phyloP scores from a whole-genome alignment of 2,797 vertebrate species.

The Rhyacichthys aspro region DNA sequence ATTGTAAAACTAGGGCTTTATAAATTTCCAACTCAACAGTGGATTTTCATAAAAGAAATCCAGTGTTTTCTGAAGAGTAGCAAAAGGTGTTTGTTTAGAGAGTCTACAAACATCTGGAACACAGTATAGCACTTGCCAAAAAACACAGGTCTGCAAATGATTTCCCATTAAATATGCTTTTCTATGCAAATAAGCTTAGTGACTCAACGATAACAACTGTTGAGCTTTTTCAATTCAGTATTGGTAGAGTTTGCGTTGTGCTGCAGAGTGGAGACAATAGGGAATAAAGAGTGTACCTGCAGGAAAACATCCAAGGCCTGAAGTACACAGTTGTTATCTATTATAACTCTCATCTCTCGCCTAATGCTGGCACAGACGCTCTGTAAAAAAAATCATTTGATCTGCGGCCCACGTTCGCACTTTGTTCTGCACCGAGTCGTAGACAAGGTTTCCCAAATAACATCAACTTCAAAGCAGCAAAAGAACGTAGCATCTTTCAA shows the following conservation, averaged over 20 bases:
- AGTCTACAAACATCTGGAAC: background rate
- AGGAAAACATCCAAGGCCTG: constrained; percentile 31
- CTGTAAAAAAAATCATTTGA: constrained; percentile 57
- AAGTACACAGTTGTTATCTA: constrained; percentile 35
- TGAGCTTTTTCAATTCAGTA: background rate
- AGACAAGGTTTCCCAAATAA: constrained; percentile 41
- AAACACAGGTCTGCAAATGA: background rate
- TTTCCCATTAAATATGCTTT: background rate
- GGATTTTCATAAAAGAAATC: constrained; percentile 7
- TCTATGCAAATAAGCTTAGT: background rate
- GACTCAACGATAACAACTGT: background rate
- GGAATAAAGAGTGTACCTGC: constrained; percentile 31
- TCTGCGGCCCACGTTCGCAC: constrained; percentile 28
- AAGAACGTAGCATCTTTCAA: constrained; percentile 59
- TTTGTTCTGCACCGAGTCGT: constrained; percentile 51
- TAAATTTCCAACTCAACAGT: background rate
- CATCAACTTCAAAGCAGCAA: constrained; percentile 64
- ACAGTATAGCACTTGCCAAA: background rate
- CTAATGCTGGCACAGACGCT: constrained; percentile 39
- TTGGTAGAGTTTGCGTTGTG: constrained; percentile 1
- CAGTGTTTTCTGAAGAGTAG: background rate
- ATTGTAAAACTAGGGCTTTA: too few relatives aligned
- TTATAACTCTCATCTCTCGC: constrained; percentile 47
- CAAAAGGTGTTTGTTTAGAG: constrained; percentile 4
- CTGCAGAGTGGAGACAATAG: constrained; percentile 29